Percentiles rank a stretch among this genome's conserved stretches.
Conservation (phyloP, 2,113 vertebrate species). For the Pipra filicauda region DNA sequence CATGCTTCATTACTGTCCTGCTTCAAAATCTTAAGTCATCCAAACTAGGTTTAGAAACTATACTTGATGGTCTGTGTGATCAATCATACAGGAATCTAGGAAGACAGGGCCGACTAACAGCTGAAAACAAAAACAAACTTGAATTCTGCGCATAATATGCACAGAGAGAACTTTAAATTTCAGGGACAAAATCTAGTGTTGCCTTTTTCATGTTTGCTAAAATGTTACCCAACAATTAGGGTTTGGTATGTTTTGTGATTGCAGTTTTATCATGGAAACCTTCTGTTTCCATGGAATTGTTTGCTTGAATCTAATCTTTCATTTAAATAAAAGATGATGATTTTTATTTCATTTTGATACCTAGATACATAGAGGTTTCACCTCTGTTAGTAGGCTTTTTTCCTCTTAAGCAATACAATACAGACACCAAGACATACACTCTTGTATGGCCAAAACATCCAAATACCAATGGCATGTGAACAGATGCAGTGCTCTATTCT, state of each 20-base stretch:
- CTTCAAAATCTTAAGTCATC: neutral
- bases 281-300: neutral
- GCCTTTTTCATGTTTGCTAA: neutral
- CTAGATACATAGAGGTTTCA: neutral
- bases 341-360: neutral
- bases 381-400: neutral
- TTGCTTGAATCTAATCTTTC: neutral
- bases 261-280: neutral
- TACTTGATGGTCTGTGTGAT: neutral
- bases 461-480: neutral
- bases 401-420: neutral
- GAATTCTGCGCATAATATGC: neutral
- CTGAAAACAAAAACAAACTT: neutral
- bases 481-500: neutral
- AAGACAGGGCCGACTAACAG: neutral
- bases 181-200: neutral
- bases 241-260: neutral
- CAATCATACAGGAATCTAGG: neutral
- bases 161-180: neutral
- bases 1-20: neutral
- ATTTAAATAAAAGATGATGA: neutral
- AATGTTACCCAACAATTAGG: neutral
- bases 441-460: neutral
- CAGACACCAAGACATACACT: neutral
- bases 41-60: neutral